Evolutionary conservation across 2,797 vertebrate species (phyloP), one percentile per base, ranked within the genome.

Genomic region (Eulemur albifrons): DNA sequence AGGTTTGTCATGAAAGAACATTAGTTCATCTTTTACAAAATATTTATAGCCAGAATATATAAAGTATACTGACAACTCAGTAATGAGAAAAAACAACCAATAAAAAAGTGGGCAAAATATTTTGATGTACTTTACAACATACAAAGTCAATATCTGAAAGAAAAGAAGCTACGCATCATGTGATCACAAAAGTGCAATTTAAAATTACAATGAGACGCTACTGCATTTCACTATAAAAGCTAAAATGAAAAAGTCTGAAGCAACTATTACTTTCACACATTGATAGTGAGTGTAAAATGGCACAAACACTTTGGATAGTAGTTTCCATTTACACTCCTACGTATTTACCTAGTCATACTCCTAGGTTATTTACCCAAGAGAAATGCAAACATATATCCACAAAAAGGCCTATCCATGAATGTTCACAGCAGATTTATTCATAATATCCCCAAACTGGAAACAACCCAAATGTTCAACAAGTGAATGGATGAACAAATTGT

Each of bases 241-340:
- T 81, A 61, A 45, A 93, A 38, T 89, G 45, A 96, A 92, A 94
- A 72, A 48, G 13, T 54, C 63, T 63, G 65, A 12, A 93, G 43
- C 4, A 48, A 57, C 38, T 79, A 63, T 69, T 77, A 63, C 1
- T 77, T 17, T 73, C 63, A 72, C 21, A 54, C 38, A 43, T 21
- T 18, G 32, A 35, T 12, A 82, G 54, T 27, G 15, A 65, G 17
- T 81, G 3, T 67, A 81, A 85, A 89, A 93, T n/a, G 72, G 18
- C 52, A 61, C 13, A 50, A 67, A 52, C 25, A 69, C 48, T 3
- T 69, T 8, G 14, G 73, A 50, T 9, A 87, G 40, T 69, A 69
- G 38, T 82, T 90, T 91, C 20, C 45, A 52, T 38, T 82, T 75
- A 52, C 7, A 81, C 7, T 4, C 38, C 38, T 91, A 61, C 14